These are phyloP conservation scores for Tamias sibiricus DNA, from an alignment of 2,113 vertebrate species.

Conservation along the genomic window DNA sequence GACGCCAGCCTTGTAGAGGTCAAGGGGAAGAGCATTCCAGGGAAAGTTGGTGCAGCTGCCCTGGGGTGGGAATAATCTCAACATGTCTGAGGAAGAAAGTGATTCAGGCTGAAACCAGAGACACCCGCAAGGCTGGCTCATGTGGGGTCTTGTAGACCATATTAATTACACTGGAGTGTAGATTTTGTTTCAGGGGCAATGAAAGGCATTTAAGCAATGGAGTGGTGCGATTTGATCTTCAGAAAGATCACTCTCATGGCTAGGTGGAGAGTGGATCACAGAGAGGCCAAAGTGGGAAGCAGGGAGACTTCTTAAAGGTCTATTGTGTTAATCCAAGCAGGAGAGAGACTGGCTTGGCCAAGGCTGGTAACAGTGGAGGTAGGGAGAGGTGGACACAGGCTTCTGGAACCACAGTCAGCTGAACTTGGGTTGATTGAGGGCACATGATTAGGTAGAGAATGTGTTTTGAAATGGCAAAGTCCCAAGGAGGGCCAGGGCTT, in stretches of 20 bases:
- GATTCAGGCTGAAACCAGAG: constrained; percentile 16
- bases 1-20: background rate
- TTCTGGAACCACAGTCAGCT: background rate
- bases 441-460: background rate
- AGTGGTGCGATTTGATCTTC: background rate
- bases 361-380: background rate
- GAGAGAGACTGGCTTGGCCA: background rate
- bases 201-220: background rate
- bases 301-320: background rate
- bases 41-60: background rate
- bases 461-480: background rate
- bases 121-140: background rate
- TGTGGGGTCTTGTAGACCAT: background rate
- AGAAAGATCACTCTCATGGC: background rate
- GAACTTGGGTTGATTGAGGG: background rate
- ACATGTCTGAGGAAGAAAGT: background rate
- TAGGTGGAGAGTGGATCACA: background rate
- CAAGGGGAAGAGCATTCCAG: background rate
- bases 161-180: background rate
- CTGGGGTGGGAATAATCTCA: background rate
- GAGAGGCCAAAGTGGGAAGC: background rate
- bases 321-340: background rate
- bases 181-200: background rate
- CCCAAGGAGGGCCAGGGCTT: background rate
- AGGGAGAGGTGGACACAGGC: background rate